Base-by-base conservation (phyloP, 2,888 invertebrate genomes). In the Hypomecis atomaria region DNA sequence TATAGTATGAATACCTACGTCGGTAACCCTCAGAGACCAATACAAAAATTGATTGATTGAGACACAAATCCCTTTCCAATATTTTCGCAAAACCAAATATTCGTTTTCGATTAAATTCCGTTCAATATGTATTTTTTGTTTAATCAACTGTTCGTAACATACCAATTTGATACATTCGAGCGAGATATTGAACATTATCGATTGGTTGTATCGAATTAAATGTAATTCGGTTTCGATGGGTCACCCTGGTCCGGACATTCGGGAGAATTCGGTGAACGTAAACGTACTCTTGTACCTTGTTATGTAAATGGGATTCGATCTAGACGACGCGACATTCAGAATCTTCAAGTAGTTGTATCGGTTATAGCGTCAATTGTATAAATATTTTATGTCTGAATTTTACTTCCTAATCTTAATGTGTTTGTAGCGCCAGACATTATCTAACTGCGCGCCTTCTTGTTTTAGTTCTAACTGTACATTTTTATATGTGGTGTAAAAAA, bases 141-240 rank as follows among this genome's bases (percentile, higher is more conserved):
- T 37, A 56, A 45, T 56, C 56, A 56, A 38, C 40, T 11, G 47
- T 33, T 47, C 36, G 56, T 23, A 38, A 48, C 36, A 56, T 56
- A 47, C 13, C 38, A n/a, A 33, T 44, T 54, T 38, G 33, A 33
- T 37, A 8, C 38, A 37, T 40, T 1, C 38, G 38, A 47, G 11
- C 37, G 47, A 33, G 38, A 47, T 56, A 45, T 37, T 36, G 7
- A 13, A 47, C n/a, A 23, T 23, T 40, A 47, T 47, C 47, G 23
- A 45, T 37, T 43, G 43, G 11, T 54, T 36, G 36, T 58, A 40
- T 37, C 11, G 43, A 59, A 54, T 62, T 58, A 38, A 34, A 49
- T 33, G 43, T 38, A 64, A 59, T 64, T 55, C 42, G 33, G 56
- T 65, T 65, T 53, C 13, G 38, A 59, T 56, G 55, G 33, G 43